Evolutionary conservation across 2,797 vertebrate species (phyloP).

Genomic region (Falco columbarius): DNA sequence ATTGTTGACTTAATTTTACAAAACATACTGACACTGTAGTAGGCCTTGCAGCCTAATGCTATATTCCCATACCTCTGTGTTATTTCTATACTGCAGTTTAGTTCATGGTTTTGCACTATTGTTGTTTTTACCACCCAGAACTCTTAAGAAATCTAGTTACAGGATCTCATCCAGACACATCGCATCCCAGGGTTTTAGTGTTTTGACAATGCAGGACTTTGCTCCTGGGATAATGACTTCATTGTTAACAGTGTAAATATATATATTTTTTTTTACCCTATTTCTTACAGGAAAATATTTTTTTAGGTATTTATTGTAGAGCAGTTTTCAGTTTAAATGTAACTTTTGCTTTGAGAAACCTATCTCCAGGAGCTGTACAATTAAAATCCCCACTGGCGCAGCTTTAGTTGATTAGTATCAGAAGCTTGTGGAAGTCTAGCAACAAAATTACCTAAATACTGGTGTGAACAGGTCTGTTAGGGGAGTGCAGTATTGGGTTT

Average conservation of each 20-base stretch:
- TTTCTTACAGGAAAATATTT: not conserved
- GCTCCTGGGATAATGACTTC: not conserved
- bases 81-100: not conserved
- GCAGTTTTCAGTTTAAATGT: not conserved
- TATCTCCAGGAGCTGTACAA: not conserved
- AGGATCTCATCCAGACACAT: not conserved
- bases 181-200: not conserved
- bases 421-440: not conserved
- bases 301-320: not conserved
- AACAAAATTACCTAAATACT: not conserved
- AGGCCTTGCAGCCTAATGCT: not conserved
- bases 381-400: not conserved
- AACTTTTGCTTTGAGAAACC: not conserved
- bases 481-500: not conserved
- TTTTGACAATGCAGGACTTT: not conserved
- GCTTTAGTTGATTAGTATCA: not conserved
- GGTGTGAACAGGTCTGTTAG: not conserved
- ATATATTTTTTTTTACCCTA: not conserved
- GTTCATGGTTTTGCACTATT: not conserved
- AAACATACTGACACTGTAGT: not conserved
- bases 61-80: not conserved
- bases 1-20: not conserved
- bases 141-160: not conserved
- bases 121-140: not conserved
- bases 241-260: not conserved